Evolutionary conservation across 92 coral and sea anemone species (phyloP).

Genomic region (Anthopleura xanthogrammica): DNA sequence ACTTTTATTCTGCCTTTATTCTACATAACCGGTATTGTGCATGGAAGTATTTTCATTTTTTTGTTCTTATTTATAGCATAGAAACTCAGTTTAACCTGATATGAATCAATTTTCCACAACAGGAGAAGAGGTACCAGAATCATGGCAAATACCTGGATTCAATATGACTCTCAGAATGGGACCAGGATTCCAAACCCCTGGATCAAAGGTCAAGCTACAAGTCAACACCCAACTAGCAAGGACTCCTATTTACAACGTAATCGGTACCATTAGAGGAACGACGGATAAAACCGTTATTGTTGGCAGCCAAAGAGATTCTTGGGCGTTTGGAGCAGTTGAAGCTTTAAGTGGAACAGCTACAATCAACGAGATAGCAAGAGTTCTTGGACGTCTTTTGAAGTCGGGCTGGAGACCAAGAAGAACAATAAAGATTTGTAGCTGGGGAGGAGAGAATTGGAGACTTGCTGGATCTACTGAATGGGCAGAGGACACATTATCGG

Average conservation of each 20-base stretch:
- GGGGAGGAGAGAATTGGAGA: slow-evolving; percentile 30
- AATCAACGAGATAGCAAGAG: no score
- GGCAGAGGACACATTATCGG: slow-evolving; percentile 80
- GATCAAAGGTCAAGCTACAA: slow-evolving; percentile 34
- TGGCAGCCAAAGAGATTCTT: slow-evolving; percentile 92
- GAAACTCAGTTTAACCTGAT: no score
- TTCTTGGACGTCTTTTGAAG: no score
- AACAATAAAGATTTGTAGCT: slow-evolving; percentile 67
- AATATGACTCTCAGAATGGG: slow-evolving; percentile 68
- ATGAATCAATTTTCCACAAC: background rate
- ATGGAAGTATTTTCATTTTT: no score
- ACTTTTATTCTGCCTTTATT: no score
- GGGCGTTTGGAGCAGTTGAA: slow-evolving; percentile 92
- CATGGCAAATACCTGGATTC: slow-evolving; percentile 52
- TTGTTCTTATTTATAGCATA: no score
- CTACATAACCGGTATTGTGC: no score
- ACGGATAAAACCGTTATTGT: slow-evolving; percentile 81
- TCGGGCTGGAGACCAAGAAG: no score
- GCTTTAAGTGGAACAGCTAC: slow-evolving; percentile 17
- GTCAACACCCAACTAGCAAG: no score
- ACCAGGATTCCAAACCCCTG: slow-evolving; percentile 69
- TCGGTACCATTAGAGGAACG: slow-evolving; percentile 76
- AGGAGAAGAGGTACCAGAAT: slow-evolving; percentile 59
- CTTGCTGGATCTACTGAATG: slow-evolving; percentile 92
- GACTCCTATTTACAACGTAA: no score